Conservation (phyloP, 2,888 invertebrate species). For the Trissolcus japonicus region DNA sequence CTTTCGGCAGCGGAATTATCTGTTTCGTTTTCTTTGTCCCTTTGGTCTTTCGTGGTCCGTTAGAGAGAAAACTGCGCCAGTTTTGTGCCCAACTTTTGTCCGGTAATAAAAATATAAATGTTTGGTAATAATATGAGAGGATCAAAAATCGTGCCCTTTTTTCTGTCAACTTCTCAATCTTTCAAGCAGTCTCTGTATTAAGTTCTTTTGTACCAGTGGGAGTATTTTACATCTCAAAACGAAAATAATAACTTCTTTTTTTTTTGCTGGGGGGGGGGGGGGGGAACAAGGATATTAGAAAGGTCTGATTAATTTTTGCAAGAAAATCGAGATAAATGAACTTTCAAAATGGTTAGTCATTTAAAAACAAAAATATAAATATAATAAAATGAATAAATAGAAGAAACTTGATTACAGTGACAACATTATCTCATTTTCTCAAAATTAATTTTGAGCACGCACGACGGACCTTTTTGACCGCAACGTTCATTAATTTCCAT, state of each 20-base stretch:
- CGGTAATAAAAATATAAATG: slow-evolving; percentile 69
- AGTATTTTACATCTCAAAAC: background rate
- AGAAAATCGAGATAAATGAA: too few species aligned
- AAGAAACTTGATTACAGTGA: too few species aligned
- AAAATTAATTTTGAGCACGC: background rate
- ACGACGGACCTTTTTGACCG: background rate
- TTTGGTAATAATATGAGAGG: slow-evolving; percentile 65
- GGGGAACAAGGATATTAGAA: too few species aligned
- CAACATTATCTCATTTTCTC: background rate
- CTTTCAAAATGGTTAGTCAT: background rate
- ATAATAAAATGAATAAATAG: background rate
- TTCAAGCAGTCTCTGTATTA: too few species aligned
- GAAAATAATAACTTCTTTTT: too few species aligned
- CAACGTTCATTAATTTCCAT: slow-evolving; percentile 40
- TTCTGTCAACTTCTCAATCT: slow-evolving; percentile 1
- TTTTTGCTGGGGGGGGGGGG: too few species aligned
- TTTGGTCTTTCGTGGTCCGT: background rate
- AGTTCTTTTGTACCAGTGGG: too few species aligned
- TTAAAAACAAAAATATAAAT: background rate
- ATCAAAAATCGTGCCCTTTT: slow-evolving; percentile 61
- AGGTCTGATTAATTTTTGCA: too few species aligned
- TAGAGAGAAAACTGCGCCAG: slow-evolving; percentile 23
- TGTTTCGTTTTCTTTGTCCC: slow-evolving; percentile 22
- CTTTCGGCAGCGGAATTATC: slow-evolving; percentile 57
- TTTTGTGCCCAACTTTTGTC: slow-evolving; percentile 65